These are phyloP conservation scores for Leptobrachium leishanense DNA, from an alignment of 2,113 vertebrate species.

Conservation along the genomic window DNA sequence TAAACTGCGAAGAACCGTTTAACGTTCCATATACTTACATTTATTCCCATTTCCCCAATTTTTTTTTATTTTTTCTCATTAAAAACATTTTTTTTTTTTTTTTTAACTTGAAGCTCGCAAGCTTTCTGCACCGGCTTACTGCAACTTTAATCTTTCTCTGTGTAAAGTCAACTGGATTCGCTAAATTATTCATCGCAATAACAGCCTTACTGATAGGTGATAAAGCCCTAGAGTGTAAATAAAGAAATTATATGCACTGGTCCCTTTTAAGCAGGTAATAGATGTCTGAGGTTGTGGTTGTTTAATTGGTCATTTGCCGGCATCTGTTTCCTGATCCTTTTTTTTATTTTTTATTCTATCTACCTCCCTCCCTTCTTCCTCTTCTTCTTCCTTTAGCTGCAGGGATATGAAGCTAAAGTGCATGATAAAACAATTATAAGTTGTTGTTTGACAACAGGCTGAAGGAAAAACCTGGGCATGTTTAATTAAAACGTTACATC, in stretches of 20 bases:
- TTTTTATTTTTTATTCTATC: background rate
- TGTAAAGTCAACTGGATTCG: constrained; percentile 50
- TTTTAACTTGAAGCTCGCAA: background rate
- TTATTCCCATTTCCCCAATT: background rate
- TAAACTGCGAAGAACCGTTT: constrained; percentile 10
- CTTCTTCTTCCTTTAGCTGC: constrained; percentile 4
- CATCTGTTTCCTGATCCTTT: constrained; percentile 49
- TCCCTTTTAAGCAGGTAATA: constrained; percentile 61
- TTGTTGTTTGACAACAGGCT: constrained; percentile 3
- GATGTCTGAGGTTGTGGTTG: constrained; percentile 53
- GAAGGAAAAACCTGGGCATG: constrained; percentile 17
- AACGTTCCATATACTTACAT: background rate
- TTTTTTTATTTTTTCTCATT: background rate
- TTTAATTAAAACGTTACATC: constrained; percentile 37
- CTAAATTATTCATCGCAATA: constrained; percentile 63
- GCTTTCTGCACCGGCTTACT: constrained; percentile 1
- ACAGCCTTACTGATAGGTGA: constrained; percentile 56
- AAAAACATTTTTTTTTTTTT: background rate
- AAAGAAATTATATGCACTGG: constrained; percentile 56
- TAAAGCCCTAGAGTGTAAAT: constrained; percentile 61
- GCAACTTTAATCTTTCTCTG: constrained; percentile 21
- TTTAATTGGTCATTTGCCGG: constrained; percentile 57
- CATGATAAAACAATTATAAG: constrained; percentile 28
- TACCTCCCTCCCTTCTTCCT: too few relatives aligned
- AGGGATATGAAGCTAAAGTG: constrained; percentile 42